phyloP scores from a whole-genome alignment of 1,140 invertebrate genomes.

The Heliconius melpomene region DNA sequence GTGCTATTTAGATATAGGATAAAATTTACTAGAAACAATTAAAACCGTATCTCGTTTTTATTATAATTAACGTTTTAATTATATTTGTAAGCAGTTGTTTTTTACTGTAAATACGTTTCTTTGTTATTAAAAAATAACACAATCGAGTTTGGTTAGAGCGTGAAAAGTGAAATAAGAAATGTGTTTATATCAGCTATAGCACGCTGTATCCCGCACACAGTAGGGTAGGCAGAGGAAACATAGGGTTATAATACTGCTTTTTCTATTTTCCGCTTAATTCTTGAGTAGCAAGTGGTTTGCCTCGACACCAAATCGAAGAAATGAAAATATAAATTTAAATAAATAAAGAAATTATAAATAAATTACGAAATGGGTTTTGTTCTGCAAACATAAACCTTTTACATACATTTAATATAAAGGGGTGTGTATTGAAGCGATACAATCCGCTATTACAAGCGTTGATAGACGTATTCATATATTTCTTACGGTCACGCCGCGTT shows the following conservation, averaged over 20 bases:
- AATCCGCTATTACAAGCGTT: constrained; percentile 34
- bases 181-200: too few relatives aligned
- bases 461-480: constrained; percentile 71
- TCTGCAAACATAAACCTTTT: neutral
- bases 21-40: constrained; percentile 16
- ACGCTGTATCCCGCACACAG: too few relatives aligned
- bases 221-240: too few relatives aligned
- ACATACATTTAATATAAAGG: constrained; percentile 21
- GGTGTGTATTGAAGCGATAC: constrained; percentile 36
- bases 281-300: too few relatives aligned
- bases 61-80: constrained; percentile 14
- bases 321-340: too few relatives aligned
- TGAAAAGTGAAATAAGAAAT: neutral
- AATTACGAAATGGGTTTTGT: neutral
- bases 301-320: too few relatives aligned
- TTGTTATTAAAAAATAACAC: neutral
- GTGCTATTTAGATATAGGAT: constrained; percentile 25
- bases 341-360: neutral
- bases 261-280: too few relatives aligned
- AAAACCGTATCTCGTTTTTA: constrained; percentile 14
- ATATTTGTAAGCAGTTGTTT: neutral
- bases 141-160: neutral
- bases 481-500: constrained; percentile 68
- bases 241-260: too few relatives aligned
- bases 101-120: neutral